Percentiles rank a stretch among this genome's conserved stretches.
These are phyloP conservation scores for Emydocephalus ijimae DNA, from an alignment of 2,113 vertebrate genomes.

Conservation along the genomic window DNA sequence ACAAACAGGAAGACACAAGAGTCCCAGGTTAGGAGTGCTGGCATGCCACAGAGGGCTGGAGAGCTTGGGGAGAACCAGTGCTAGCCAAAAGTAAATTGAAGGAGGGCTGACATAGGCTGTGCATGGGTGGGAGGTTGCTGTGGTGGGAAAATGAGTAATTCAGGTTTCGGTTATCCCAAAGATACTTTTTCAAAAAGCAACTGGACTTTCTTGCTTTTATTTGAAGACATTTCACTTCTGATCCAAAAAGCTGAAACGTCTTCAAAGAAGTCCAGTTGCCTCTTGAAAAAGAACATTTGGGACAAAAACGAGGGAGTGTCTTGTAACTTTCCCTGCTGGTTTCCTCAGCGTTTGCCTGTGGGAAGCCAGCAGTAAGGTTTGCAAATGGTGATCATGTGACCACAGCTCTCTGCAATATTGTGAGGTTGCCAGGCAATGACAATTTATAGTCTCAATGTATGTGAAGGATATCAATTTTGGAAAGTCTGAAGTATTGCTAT, in stretches of 20 bases:
- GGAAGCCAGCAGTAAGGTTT: background rate
- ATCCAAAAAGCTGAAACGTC: background rate
- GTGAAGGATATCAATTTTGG: background rate
- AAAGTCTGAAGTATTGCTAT: background rate
- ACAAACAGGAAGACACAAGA: background rate
- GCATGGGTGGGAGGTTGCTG: background rate
- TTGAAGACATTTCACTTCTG: background rate
- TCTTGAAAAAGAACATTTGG: too few species aligned
- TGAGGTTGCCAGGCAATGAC: background rate
- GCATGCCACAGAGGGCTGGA: background rate
- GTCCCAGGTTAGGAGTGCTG: background rate
- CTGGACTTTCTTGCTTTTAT: background rate
- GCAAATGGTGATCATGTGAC: background rate
- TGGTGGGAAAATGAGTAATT: background rate
- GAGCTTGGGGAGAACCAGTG: background rate
- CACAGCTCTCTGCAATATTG: background rate
- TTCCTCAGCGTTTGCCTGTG: background rate
- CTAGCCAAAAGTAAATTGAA: background rate
- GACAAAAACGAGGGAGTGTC: background rate
- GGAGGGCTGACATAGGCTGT: background rate
- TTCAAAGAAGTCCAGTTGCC: too few species aligned
- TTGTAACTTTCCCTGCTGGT: background rate
- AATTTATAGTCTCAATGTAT: background rate
- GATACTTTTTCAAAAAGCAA: background rate
- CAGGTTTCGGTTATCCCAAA: background rate